Percentiles rank a stretch among this genome's conserved stretches.
These are phyloP conservation scores for Zophobas atratus DNA, from an alignment of 1,140 invertebrate species.

Conservation along the genomic window DNA sequence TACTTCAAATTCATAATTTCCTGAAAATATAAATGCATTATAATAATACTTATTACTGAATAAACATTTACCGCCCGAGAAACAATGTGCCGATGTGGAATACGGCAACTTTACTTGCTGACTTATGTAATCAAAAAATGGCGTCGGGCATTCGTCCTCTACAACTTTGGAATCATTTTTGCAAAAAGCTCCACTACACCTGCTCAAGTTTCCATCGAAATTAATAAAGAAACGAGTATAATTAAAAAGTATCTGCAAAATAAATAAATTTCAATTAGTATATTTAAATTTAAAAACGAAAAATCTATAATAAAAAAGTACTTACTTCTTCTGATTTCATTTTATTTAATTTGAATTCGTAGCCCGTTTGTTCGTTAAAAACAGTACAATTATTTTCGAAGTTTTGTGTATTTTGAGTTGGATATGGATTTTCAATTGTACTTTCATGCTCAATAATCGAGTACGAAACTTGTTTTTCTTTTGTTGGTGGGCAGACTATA, in stretches of 20 bases:
- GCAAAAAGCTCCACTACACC: conserved; percentile 6
- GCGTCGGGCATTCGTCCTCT: background rate
- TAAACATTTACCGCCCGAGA: conserved; percentile 1
- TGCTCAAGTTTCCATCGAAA: background rate
- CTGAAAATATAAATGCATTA: background rate
- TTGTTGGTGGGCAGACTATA: background rate
- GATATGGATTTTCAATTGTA: too few relatives aligned
- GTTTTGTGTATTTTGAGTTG: background rate
- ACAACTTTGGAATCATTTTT: background rate
- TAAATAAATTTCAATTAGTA: too few relatives aligned
- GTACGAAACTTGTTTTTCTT: background rate
- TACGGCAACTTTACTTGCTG: background rate
- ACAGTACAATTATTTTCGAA: background rate
- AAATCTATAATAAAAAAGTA: background rate
- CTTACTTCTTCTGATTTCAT: conserved; percentile 17
- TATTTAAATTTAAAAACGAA: background rate
- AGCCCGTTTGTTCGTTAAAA: background rate
- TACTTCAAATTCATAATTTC: conserved; percentile 9
- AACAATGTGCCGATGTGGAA: background rate
- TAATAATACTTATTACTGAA: too few relatives aligned
- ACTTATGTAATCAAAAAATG: background rate
- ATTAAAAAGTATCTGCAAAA: background rate
- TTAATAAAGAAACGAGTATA: background rate
- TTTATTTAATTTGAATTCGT: conserved; percentile 30
- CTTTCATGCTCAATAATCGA: too few relatives aligned